phyloP scores from a whole-genome alignment of 1,140 invertebrate genomes.

The Drosophila nigrodunni region DNA sequence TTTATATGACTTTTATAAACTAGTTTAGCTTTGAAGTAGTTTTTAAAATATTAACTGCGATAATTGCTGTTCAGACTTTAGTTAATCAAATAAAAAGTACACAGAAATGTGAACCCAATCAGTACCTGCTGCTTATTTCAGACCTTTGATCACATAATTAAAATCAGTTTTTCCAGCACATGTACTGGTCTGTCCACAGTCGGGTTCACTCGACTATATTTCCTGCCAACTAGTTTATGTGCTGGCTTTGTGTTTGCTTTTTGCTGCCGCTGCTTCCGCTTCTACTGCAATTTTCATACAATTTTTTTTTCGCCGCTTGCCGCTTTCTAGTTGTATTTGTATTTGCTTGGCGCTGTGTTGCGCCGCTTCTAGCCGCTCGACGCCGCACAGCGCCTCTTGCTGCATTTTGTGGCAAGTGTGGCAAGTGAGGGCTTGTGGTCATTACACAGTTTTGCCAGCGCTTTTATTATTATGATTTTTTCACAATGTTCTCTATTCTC shows the following conservation, averaged over 20 bases:
- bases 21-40: too few species aligned
- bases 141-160: too few species aligned
- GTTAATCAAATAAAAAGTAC: too few species aligned
- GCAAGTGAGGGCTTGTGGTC: slow-evolving; percentile 62
- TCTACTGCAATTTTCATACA: slow-evolving; percentile 4
- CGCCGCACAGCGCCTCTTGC: slow-evolving; percentile 35
- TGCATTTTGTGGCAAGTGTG: slow-evolving; percentile 52
- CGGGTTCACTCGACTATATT: not conserved
- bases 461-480: slow-evolving; percentile 69
- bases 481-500: slow-evolving; percentile 49
- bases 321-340: slow-evolving; percentile 42
- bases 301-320: slow-evolving; percentile 19
- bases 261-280: slow-evolving; percentile 14
- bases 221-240: not conserved
- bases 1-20: too few species aligned
- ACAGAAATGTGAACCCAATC: too few species aligned
- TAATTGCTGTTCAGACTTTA: too few species aligned
- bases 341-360: slow-evolving; percentile 45
- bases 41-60: too few species aligned
- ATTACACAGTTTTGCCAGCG: slow-evolving; percentile 64
- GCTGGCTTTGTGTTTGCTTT: slow-evolving; percentile 42
- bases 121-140: too few species aligned
- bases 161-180: too few species aligned
- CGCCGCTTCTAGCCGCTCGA: too few species aligned
- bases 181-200: too few species aligned